A percentile compares a stretch with the other conserved stretches of the same genome.
Conservation (phyloP, 1,140 invertebrate species). For the Limonius californicus region DNA sequence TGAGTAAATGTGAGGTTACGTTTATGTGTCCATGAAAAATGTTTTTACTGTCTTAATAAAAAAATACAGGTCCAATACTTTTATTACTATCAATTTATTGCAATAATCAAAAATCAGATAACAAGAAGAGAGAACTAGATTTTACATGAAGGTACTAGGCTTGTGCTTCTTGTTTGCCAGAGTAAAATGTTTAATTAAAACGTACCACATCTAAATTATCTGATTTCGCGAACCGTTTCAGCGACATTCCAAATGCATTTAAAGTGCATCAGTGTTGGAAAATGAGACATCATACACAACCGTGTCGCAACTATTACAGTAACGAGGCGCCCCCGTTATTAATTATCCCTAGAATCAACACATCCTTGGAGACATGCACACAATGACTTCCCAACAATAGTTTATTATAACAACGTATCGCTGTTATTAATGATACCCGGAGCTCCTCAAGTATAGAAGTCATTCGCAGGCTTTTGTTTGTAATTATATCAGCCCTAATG, state of each 20-base stretch:
- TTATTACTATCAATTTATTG: no score
- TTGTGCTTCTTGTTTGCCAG: no score
- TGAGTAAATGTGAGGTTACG: no score
- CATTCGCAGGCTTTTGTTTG: constrained; percentile 41
- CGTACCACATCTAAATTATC: no score
- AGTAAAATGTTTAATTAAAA: no score
- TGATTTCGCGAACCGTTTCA: no score
- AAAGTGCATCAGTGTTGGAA: background rate
- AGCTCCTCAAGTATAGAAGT: constrained; percentile 37
- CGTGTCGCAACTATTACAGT: background rate
- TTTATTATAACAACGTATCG: constrained; percentile 45
- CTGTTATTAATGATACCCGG: constrained; percentile 40
- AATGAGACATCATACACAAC: background rate
- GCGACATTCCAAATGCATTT: background rate
- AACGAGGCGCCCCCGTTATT: constrained; percentile 29
- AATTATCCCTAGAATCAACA: constrained; percentile 42
- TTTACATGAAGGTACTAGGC: no score
- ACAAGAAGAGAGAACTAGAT: no score
- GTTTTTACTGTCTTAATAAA: no score
- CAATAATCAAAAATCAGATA: no score
- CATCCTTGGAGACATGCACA: constrained; percentile 44
- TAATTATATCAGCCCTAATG: constrained; percentile 42
- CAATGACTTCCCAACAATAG: constrained; percentile 44
- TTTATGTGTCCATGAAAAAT: no score
- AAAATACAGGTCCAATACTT: no score